Evolutionary conservation across 2,888 invertebrate species (phyloP), one percentile per base, ranked within the genome.

Genomic region (Diarsia rubi): DNA sequence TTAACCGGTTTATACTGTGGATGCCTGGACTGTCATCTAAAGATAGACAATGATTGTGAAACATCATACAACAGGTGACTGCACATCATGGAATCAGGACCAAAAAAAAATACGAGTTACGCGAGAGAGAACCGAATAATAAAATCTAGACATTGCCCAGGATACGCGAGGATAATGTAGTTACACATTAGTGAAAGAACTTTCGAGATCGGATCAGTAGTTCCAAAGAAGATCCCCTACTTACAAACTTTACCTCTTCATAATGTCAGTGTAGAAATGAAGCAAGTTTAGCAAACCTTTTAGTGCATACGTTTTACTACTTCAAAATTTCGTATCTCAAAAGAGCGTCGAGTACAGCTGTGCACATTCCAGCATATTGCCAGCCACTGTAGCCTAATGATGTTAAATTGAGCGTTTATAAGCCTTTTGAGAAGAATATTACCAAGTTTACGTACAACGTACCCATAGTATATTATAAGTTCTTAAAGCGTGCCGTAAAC

Each of bases 351-450:
- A 69, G 66, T 82, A 49, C 65, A 74, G 27, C 44, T 57, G 71
- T 59, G 62, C 59, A 44, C 54, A 64, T 66, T 57, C 11, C 27
- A 57, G 47, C 47, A 24, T 57, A 44, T 54, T 59, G 16, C 63
- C 47, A 57, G 49, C 57, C 31, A 52, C 45, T 79, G n/a, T 45
- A 24, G 2, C 59, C 45, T 62, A 70, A 73, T 68, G 52, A 80
- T 65, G 83, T 72, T 83, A 80, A 83, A 80, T 80, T 77, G 67
- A 76, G 73, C 77, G 60, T 44, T 16, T 37, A 47, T 49, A 64
- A 76, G 64, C 62, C 31, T 83, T 71, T 73, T 69, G 21, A 59
- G 62, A 14, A 21, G 52, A 69, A 79, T 75, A 60, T 82, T 72
- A 79, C 27, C 59, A 62, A 78, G 47, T 65, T 66, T 69, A 69